A percentile compares a stretch with the other conserved stretches of the same genome.
These are phyloP conservation scores for Polymixis flavicincta DNA, from an alignment of 2,888 invertebrate species.

Conservation along the genomic window DNA sequence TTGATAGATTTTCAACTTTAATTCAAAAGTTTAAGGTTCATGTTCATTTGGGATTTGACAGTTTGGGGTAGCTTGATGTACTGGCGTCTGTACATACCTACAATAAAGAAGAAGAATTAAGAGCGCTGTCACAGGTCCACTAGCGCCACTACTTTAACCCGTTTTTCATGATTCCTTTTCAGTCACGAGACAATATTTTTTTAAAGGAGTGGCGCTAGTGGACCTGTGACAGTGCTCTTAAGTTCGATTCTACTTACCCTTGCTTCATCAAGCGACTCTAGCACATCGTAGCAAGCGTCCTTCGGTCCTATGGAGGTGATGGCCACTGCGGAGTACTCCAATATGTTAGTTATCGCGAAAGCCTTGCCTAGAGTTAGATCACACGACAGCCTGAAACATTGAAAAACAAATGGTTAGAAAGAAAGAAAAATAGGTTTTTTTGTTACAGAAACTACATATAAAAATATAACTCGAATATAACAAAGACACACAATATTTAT, in stretches of 20 bases:
- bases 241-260: constrained; percentile 70
- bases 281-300: constrained; percentile 75
- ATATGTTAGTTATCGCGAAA: constrained; percentile 78
- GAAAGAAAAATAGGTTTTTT: not conserved
- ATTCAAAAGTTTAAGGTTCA: too few relatives aligned
- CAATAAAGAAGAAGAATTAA: not conserved
- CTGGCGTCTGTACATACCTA: too few relatives aligned
- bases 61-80: too few relatives aligned
- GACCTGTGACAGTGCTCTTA: too few relatives aligned
- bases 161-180: too few relatives aligned
- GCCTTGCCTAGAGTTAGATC: constrained; percentile 79
- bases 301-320: constrained; percentile 78
- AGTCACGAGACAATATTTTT: too few relatives aligned
- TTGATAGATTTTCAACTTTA: too few relatives aligned
- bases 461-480: not conserved
- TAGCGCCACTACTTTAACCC: too few relatives aligned
- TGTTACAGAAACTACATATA: not conserved
- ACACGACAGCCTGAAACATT: constrained; percentile 73
- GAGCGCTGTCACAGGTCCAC: too few relatives aligned
- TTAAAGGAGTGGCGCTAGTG: too few relatives aligned
- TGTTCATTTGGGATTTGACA: too few relatives aligned
- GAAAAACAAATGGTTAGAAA: not conserved
- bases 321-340: constrained; percentile 79
- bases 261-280: constrained; percentile 80
- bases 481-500: not conserved